Base-by-base conservation (phyloP, 2,888 invertebrate species). In the Caradrina kadenii region DNA sequence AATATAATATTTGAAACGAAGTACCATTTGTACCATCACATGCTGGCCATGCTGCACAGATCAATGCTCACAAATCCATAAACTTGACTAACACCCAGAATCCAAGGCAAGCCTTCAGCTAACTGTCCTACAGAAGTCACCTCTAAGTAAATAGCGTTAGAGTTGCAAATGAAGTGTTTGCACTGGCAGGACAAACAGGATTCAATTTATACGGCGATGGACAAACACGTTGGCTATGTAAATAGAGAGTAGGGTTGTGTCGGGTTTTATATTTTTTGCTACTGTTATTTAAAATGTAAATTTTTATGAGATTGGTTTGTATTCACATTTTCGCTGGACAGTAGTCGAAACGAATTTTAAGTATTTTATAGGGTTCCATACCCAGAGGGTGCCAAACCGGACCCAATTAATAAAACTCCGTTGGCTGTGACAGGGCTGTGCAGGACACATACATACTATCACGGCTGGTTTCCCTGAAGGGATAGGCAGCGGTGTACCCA, bases 181-280 rank as follows among this genome's bases (percentile, higher is more conserved):
- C 54, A 17, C 48, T 63, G 69, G 54, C 81, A 73, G 79, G 75
- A 79, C 48, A 82, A 83, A 83, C 79, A 75, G 76, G 75, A 82
- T 83, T 82, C 81, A 83, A 79, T 82, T 79, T 83, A 82, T 79
- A 73, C 69, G 69, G 58, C 63, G 63, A 83, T 73, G 81, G 76
- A 81, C 82, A 81, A 81, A 83, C 79, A 82, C 73, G 79, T 69
- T 59, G 74, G 70, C 73, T 79, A 68, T 81, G 81, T 79, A 83
- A 81, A 81, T 79, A 83, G 22, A 49, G 42, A 55, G 53, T 68
- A 83, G 79, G 81, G 82, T 39, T 83, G 55, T 52, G 35, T 45
- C 26, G 11, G 60, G 0, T 49, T 63, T 35, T 19, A 22, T 61
- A 10, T 49, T 52, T 62, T 75, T 69, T 53, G 54, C 22, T 31